A percentile compares a stretch with the other conserved stretches of the same genome.
phyloP scores from a whole-genome alignment of 2,113 vertebrate species.

The Sylvilagus bachmani region DNA sequence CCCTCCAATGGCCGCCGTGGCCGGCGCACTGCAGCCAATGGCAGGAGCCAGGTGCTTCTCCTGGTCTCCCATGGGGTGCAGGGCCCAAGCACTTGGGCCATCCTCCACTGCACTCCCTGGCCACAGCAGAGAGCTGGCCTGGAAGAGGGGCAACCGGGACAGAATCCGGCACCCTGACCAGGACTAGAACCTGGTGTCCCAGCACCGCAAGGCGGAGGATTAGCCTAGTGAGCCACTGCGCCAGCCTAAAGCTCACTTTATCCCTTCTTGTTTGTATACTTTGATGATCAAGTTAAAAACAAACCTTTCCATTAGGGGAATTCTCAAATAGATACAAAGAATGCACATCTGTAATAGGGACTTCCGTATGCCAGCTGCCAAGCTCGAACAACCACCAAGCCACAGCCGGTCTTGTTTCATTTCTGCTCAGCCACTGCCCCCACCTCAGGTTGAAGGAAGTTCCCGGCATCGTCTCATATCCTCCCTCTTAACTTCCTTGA shows the following conservation, averaged over 20 bases:
- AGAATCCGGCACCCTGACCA: too few species aligned
- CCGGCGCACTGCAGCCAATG: too few species aligned
- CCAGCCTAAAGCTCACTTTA: background rate
- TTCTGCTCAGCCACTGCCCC: background rate
- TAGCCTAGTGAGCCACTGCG: too few species aligned
- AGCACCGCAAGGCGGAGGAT: too few species aligned
- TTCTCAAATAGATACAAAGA: constrained; percentile 1
- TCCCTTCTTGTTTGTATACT: background rate
- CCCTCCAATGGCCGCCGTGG: too few species aligned
- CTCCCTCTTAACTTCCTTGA: background rate
- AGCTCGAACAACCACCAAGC: background rate
- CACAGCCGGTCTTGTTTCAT: background rate
- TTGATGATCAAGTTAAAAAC: background rate
- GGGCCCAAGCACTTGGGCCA: too few species aligned
- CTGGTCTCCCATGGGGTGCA: too few species aligned
- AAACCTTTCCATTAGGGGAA: constrained; percentile 25
- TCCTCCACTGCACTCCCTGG: too few species aligned
- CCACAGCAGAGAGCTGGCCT: too few species aligned
- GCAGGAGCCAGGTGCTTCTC: too few species aligned
- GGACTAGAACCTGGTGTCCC: too few species aligned
- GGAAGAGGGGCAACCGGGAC: too few species aligned
- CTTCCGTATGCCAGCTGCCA: background rate
- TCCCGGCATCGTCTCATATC: background rate
- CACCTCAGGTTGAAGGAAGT: constrained; percentile 15
- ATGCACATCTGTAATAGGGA: background rate